These are phyloP conservation scores for Vidua chalybeata DNA, from an alignment of 2,113 vertebrate species.

Conservation along the genomic window DNA sequence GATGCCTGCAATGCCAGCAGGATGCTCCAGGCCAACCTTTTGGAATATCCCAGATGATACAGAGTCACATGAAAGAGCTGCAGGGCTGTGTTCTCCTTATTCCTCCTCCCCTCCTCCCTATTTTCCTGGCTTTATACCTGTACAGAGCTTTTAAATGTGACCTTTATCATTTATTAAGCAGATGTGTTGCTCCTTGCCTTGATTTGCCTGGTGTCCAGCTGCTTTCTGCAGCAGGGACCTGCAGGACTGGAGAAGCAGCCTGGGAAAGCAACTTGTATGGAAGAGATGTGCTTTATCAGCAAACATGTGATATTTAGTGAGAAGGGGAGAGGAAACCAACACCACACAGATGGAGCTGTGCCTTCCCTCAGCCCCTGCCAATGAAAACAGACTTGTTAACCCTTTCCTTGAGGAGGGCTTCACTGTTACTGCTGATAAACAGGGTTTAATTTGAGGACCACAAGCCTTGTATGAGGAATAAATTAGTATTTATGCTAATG, in stretches of 20 bases:
- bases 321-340: not conserved
- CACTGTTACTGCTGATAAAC: not conserved
- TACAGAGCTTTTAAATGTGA: not conserved
- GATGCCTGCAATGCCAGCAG: fast-evolving
- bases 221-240: not conserved
- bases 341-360: not conserved
- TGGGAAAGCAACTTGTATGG: not conserved
- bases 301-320: not conserved
- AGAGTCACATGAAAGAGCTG: not conserved
- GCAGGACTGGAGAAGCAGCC: not conserved
- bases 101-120: not conserved
- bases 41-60: not conserved
- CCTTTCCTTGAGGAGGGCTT: not conserved
- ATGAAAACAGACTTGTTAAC: not conserved
- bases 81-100: not conserved
- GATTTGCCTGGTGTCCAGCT: not conserved
- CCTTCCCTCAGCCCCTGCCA: not conserved
- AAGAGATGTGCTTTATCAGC: not conserved
- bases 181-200: not conserved
- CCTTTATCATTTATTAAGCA: not conserved
- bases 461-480: not conserved
- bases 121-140: not conserved
- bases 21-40: not conserved
- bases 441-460: not conserved
- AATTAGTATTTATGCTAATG: not conserved